These are phyloP conservation scores for Camponotus pennsylvanicus DNA, from an alignment of 1,140 invertebrate species.

Conservation along the genomic window DNA sequence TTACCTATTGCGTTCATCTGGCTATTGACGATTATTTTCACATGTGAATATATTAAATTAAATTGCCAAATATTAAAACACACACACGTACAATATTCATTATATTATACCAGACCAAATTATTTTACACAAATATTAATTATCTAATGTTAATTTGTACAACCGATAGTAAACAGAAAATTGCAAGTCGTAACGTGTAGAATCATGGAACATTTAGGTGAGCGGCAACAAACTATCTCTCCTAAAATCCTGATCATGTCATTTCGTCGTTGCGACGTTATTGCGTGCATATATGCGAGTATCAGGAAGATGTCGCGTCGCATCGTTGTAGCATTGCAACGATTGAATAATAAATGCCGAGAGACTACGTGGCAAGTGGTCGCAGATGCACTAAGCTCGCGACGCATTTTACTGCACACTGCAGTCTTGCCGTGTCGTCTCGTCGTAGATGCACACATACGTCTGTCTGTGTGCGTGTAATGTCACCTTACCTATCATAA, in stretches of 20 bases:
- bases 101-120: conserved; percentile 10
- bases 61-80: neutral
- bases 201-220: neutral
- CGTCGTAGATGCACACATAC: conserved; percentile 19
- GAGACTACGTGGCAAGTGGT: conserved; percentile 75
- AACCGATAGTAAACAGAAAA: neutral
- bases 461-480: conserved; percentile 33
- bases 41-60: conserved; percentile 12
- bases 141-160: neutral
- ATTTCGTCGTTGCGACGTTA: neutral
- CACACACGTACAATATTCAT: neutral
- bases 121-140: neutral
- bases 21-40: conserved; percentile 33
- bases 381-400: conserved; percentile 79
- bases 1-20: neutral
- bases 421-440: conserved; percentile 64
- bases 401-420: conserved; percentile 82
- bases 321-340: conserved; percentile 65
- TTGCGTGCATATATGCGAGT: neutral
- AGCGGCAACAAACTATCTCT: neutral
- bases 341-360: conserved; percentile 81
- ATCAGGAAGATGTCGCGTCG: conserved; percentile 25
- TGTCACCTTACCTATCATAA: conserved; percentile 61
- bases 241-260: conserved; percentile 31
- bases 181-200: neutral